Base-by-base conservation (phyloP, 2,113 vertebrate genomes). In the Campylomormyrus tamandua region DNA sequence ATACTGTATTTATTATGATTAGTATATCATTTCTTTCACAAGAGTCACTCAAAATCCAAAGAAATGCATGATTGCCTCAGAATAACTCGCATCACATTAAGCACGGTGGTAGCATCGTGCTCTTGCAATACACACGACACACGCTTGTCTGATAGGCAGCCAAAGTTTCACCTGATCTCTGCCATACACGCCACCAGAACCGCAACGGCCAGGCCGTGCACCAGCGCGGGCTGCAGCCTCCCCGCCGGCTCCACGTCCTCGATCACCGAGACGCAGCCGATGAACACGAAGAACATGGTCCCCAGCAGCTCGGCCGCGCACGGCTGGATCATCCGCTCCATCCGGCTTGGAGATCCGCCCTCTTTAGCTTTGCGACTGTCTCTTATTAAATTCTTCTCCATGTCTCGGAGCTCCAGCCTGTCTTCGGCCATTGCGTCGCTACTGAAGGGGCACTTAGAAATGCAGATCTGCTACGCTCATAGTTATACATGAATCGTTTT, bases 201-300 rank as follows among this genome's bases (percentile, higher is more conserved):
- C 0, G 92, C 95, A 56, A 95, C 94, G 5, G 95, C 94, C 91
- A 96, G 91, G 0, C 96, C 96, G 0, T 96, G 96, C 13, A 94
- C 96, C 89, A 96, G 92, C 1, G 96, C 95, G 0, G 95, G 96
- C 93, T 96, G 95, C 89, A 96, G 62, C 21, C 94, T 93, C 1
- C 96, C 95, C 0, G 93, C 92, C 0, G 93, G 89, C 0, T 95
- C 94, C 21, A 94, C 93, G 13, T 96, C 95, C 91, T 96, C 95
- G 2, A 96, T 96, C 45, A 96, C 95, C 0, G 96, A 96, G 86
- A 96, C 95, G 1, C 95, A 96, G 39, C 96, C 95, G 0, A 96
- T 92, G 91, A 96, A 96, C n/a, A 96, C 95, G 13, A 96, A 96
- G 92, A 96, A 95, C 91, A 92, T 94, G 13, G 95, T 96, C 7